Conservation (phyloP, 1,140 invertebrate genomes). For the Thalassaphorura encarpata region DNA sequence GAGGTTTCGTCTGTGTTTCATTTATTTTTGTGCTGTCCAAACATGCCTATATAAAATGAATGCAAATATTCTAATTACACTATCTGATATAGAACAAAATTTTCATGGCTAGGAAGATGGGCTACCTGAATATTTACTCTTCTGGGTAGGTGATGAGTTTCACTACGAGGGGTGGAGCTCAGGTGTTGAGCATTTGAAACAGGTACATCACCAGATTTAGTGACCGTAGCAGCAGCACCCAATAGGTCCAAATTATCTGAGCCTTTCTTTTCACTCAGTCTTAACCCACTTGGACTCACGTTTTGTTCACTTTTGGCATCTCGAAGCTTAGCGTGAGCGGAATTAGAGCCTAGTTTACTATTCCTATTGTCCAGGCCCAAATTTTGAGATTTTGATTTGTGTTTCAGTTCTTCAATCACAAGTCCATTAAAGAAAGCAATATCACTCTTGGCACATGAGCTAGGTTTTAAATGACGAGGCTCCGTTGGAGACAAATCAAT, state of each 20-base stretch:
- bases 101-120: too few species aligned
- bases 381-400: constrained; percentile 22
- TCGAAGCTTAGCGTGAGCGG: constrained; percentile 45
- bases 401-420: constrained; percentile 10
- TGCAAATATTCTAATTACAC: too few species aligned
- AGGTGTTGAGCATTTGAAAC: too few species aligned
- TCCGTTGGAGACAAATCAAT: constrained; percentile 24
- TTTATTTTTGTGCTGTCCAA: too few species aligned
- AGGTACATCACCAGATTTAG: too few species aligned
- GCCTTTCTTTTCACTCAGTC: neutral
- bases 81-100: too few species aligned
- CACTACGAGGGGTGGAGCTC: too few species aligned
- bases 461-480: constrained; percentile 17
- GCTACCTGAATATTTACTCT: too few species aligned
- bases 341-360: neutral
- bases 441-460: constrained; percentile 27
- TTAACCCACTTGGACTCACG: constrained; percentile 5
- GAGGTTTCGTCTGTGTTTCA: too few species aligned
- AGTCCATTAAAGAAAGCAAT: constrained; percentile 28
- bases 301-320: constrained; percentile 33
- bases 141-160: too few species aligned
- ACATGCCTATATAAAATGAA: too few species aligned
- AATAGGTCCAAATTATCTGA: neutral
- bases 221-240: too few species aligned
- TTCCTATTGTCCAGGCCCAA: constrained; percentile 12